Percentiles rank a stretch among this genome's conserved stretches.
Conservation (phyloP, 2,888 invertebrate genomes). For the Campoletis raptor region DNA sequence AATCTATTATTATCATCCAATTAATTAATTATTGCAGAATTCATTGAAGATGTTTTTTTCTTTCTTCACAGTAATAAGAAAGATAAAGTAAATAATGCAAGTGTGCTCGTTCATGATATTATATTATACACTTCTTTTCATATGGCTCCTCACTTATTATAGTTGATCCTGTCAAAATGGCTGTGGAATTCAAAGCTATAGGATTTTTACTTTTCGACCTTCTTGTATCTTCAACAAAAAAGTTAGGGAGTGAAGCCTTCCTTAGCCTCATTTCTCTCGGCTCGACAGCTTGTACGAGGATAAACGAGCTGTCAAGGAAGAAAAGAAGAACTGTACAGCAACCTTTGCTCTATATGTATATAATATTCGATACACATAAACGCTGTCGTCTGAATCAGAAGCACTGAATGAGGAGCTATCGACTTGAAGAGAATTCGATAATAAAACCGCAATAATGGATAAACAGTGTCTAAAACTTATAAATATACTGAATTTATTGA, state of each 20-base stretch:
- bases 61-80: neutral
- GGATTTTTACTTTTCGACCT: neutral
- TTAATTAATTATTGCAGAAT: neutral
- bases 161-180: conserved; percentile 1
- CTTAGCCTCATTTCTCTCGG: conserved; percentile 37
- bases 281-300: conserved; percentile 53
- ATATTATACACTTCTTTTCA: neutral
- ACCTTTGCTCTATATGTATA: conserved; percentile 4
- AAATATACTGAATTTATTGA: neutral
- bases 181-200: neutral
- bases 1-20: neutral
- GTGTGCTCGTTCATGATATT: neutral
- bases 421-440: neutral
- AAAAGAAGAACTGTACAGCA: neutral
- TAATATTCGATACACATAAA: conserved; percentile 14
- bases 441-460: neutral
- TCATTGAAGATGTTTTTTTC: neutral
- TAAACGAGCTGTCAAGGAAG: conserved; percentile 54
- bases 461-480: neutral
- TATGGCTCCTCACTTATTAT: neutral
- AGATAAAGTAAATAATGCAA: neutral
- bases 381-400: neutral
- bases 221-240: conserved; percentile 22
- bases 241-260: conserved; percentile 29
- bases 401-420: conserved; percentile 1